A percentile compares a stretch with the other conserved stretches of the same genome.
Evolutionary conservation across 1,140 invertebrate genomes (phyloP).

Genomic region (Tetragnatha versicolor): DNA sequence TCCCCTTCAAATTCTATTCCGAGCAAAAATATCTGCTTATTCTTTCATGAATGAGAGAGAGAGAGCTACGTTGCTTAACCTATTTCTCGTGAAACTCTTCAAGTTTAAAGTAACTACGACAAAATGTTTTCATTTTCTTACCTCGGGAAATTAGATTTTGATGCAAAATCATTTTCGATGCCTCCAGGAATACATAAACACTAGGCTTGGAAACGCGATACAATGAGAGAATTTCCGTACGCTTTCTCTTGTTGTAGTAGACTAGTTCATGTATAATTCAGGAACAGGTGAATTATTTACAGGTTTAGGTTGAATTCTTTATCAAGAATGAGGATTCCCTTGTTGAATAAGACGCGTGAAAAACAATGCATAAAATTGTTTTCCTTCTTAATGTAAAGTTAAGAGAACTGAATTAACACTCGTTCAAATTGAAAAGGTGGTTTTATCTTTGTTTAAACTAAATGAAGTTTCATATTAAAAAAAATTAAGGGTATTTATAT

Average conservation of each 20-base stretch:
- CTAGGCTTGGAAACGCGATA: not conserved
- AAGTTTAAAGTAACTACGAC: no score
- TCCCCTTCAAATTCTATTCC: no score
- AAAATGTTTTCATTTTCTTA: no score
- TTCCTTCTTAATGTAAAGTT: not conserved
- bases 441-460: no score
- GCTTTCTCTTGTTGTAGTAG: conserved; percentile 4
- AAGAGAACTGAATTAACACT: not conserved
- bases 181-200: no score
- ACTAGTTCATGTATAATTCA: conserved; percentile 20
- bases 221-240: not conserved
- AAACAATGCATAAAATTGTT: not conserved
- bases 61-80: no score
- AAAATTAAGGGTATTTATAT: no score
- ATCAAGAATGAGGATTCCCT: not conserved
- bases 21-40: no score
- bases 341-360: conserved; percentile 3
- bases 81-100: no score
- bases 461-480: no score
- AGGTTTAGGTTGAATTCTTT: conserved; percentile 1
- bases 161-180: conserved; percentile 24
- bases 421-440: not conserved
- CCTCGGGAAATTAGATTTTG: conserved; percentile 28
- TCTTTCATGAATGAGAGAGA: no score
- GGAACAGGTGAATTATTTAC: conserved; percentile 15